phyloP scores from a whole-genome alignment of 2,888 invertebrate species.

The Cosmia pyralina region DNA sequence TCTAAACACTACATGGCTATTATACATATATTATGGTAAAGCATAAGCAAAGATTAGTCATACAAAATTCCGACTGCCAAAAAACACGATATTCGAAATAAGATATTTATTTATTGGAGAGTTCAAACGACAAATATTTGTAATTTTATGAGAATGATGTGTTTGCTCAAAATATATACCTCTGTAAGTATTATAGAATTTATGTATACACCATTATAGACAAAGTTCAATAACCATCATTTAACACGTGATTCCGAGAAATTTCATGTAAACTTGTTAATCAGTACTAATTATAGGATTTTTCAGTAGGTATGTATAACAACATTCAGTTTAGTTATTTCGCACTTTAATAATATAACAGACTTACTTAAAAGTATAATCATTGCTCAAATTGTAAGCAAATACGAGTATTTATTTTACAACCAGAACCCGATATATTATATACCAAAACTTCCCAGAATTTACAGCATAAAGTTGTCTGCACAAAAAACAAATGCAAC shows the following conservation, averaged over 20 bases:
- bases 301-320: conserved; percentile 18
- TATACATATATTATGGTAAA: no score
- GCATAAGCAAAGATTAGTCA: conserved; percentile 29
- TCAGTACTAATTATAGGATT: conserved; percentile 4
- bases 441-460: not conserved
- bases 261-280: conserved; percentile 20
- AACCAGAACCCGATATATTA: not conserved
- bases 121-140: conserved; percentile 39
- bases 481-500: conserved; percentile 18
- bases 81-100: conserved; percentile 14
- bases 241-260: conserved; percentile 11
- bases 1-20: conserved; percentile 15
- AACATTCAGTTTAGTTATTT: not conserved
- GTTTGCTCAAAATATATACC: conserved; percentile 34
- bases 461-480: not conserved
- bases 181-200: no score
- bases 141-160: conserved; percentile 42
- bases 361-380: not conserved
- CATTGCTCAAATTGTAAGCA: not conserved
- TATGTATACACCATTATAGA: not conserved
- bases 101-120: conserved; percentile 39
- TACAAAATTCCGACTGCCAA: conserved; percentile 22
- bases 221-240: conserved; percentile 36
- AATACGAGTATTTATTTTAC: not conserved
- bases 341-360: not conserved